Evolutionary conservation across 2,113 vertebrate species (phyloP).

Genomic region (Brienomyrus longianalis): DNA sequence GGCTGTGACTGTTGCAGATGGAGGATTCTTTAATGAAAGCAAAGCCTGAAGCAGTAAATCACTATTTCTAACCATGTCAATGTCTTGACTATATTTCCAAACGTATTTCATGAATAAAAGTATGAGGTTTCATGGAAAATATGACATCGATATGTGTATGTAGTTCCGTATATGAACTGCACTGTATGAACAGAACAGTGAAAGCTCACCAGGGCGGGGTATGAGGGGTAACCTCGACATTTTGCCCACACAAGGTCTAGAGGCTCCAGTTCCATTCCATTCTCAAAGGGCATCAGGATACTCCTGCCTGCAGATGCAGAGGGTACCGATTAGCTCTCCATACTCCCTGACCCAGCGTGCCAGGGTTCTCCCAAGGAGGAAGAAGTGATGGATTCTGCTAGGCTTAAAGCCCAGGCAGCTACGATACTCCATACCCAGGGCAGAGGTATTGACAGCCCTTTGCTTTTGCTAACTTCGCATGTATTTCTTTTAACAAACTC

Average conservation of each 20-base stretch:
- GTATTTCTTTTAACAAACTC: not conserved
- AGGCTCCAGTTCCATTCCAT: constrained; percentile 77
- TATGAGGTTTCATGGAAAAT: not conserved
- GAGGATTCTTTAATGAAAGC: not conserved
- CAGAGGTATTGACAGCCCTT: not conserved
- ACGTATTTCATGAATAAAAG: not conserved
- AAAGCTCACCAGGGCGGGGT: constrained; percentile 85
- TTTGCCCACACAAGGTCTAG: constrained; percentile 97
- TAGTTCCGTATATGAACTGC: not conserved
- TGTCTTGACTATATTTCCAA: not conserved
- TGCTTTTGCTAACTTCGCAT: not conserved
- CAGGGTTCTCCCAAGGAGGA: not conserved
- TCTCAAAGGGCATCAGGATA: constrained; percentile 71
- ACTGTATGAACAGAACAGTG: not conserved
- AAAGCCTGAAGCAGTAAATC: not conserved
- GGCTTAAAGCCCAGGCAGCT: not conserved
- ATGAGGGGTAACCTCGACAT: constrained; percentile 94
- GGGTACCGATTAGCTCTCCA: not conserved
- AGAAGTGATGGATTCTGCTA: not conserved
- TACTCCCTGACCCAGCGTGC: not conserved
- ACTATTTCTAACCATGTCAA: not conserved
- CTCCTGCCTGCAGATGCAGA: constrained; percentile 58
- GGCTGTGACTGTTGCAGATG: not conserved
- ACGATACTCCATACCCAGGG: not conserved
- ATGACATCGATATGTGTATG: not conserved